Base-by-base conservation (phyloP, 2,888 invertebrate genomes). In the Leucozona laternaria region DNA sequence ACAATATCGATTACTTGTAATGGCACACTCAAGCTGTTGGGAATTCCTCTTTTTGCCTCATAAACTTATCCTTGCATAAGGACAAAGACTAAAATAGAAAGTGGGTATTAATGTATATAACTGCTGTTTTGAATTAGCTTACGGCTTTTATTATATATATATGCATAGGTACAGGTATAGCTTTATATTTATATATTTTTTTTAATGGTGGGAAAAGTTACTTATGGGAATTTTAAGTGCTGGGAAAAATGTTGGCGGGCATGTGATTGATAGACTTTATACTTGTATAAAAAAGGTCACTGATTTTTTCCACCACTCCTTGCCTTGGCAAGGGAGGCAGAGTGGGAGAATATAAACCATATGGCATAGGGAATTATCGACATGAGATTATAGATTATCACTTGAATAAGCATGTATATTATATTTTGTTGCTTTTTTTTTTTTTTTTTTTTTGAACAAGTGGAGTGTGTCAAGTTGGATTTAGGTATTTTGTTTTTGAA, bases 241-340 rank as follows among this genome's bases (percentile, higher is more conserved):
- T 77, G 20, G 28, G 55, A 55, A 60, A 71, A 25, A 34, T 58
- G 71, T 58, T 43, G 66, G 20, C 58, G 50, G 72, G 34, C 72
- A 66, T 64, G 45, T 83, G 82, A 83, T 83, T 83, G 82, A 83
- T 81, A 77, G 58, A 48, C 57, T 83, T n/a, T n/a, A n/a, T 55
- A 45, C 53, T 62, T 58, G 15, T 53, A 4, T 15, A n/a, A 53
- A 53, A 11, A 10, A 15, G 62, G 79, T 64, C 40, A 45, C 25
- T 66, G 73, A 77, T 53, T 72, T 68, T 58, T 37, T 25, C 8
- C 7, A 8, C 8, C 7, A 8, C 6, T 53, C 13, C 2, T 13
- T 1, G 6, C 25, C 25, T 25, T 4, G 25, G 2, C 0, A 11
- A 4, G 31, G 1, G 31, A 31, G 0, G 37, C 1, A 15, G 13